phyloP scores from a whole-genome alignment of 1,140 invertebrate species.

The Caenorhabditis brenneri region DNA sequence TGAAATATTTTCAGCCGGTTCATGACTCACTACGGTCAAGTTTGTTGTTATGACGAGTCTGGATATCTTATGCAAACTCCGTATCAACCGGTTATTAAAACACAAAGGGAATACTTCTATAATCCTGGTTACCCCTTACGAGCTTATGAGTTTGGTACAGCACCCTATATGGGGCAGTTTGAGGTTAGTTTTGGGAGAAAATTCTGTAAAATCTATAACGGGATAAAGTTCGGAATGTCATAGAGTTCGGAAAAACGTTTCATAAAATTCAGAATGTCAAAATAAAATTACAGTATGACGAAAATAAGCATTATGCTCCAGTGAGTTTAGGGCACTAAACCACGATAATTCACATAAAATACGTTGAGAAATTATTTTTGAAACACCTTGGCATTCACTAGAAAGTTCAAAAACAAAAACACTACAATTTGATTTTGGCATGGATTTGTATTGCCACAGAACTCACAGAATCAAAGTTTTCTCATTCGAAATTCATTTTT shows the following conservation, averaged over 20 bases:
- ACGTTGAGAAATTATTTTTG: background rate
- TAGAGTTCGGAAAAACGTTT: background rate
- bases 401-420: background rate
- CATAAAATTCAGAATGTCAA: background rate
- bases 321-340: background rate
- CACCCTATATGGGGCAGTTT: constrained; percentile 68
- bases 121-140: constrained; percentile 69
- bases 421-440: background rate
- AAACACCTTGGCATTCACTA: background rate
- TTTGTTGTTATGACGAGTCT: constrained; percentile 68
- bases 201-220: too few species aligned
- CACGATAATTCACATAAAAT: background rate
- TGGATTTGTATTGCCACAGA: constrained; percentile 7
- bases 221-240: too few species aligned
- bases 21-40: constrained; percentile 70
- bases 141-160: constrained; percentile 69
- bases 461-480: background rate
- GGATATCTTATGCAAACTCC: constrained; percentile 69
- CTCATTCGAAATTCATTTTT: background rate
- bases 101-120: constrained; percentile 62
- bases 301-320: constrained; percentile 16
- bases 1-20: constrained; percentile 66
- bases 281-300: constrained; percentile 2
- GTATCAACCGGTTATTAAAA: constrained; percentile 70
- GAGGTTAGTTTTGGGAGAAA: constrained; percentile 59